A percentile compares a stretch with the other conserved stretches of the same genome.
Conservation (phyloP, 2,888 invertebrate species). For the Drosophila ustulata region DNA sequence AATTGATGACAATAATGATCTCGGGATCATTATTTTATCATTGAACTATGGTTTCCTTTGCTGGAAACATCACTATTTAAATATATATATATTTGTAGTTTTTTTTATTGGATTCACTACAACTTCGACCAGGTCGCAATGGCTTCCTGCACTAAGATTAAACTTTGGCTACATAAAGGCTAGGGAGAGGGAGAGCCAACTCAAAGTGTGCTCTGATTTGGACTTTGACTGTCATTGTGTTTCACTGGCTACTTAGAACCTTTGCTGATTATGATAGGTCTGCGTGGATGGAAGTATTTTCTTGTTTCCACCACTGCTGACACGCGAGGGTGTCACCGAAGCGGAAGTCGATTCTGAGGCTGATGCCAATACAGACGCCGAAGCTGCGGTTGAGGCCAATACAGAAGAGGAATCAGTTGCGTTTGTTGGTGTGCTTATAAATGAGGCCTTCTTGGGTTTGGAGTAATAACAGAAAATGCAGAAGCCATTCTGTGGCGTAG, state of each 20-base stretch:
- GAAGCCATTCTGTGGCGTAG: slow-evolving; percentile 84
- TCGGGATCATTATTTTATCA: slow-evolving; percentile 24
- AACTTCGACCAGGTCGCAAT: slow-evolving; percentile 37
- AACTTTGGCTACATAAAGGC: slow-evolving; percentile 61
- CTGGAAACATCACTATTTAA: slow-evolving; percentile 51
- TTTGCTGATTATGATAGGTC: slow-evolving; percentile 59
- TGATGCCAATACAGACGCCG: slow-evolving; percentile 58
- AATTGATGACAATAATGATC: slow-evolving; percentile 21
- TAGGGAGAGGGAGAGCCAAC: background rate
- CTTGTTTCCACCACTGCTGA: slow-evolving; percentile 65
- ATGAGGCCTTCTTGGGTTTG: slow-evolving; percentile 71
- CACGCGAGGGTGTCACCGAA: slow-evolving; percentile 63
- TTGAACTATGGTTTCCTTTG: slow-evolving; percentile 32
- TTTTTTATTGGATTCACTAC: slow-evolving; percentile 31
- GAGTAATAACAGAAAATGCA: slow-evolving; percentile 84
- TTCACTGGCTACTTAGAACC: slow-evolving; percentile 56
- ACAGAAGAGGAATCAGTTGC: slow-evolving; percentile 67
- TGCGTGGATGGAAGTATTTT: slow-evolving; percentile 53
- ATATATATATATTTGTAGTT: slow-evolving; percentile 8
- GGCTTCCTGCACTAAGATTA: slow-evolving; percentile 44
- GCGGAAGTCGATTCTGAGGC: slow-evolving; percentile 43
- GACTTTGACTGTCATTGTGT: background rate
- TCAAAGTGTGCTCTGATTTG: background rate
- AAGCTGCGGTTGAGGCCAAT: slow-evolving; percentile 61
- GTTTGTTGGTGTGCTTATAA: slow-evolving; percentile 51